Evolutionary conservation across 2,888 invertebrate genomes (phyloP).

Genomic region (Eueremaeus valkanovi): DNA sequence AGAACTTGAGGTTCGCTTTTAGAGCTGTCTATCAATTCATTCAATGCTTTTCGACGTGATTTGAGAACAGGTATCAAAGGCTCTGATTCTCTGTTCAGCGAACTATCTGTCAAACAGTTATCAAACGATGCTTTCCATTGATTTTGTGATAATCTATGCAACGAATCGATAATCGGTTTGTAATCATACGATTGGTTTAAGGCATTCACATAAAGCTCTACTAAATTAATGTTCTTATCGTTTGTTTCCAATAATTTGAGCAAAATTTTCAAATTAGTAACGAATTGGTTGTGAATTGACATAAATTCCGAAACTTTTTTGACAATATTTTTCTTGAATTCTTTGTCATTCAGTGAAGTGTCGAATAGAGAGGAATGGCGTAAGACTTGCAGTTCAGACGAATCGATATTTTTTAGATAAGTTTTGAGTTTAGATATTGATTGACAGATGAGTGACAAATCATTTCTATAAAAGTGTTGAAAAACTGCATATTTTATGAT

Average conservation of each 20-base stretch:
- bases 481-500: slow-evolving; percentile 8
- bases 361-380: background rate
- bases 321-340: background rate
- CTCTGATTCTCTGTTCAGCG: background rate
- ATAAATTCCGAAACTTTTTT: background rate
- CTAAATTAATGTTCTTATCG: background rate
- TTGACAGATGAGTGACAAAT: slow-evolving; percentile 15
- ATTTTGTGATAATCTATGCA: slow-evolving; percentile 14
- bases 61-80: background rate
- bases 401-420: background rate
- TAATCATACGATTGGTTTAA: background rate
- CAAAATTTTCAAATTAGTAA: slow-evolving; percentile 14
- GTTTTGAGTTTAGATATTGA: background rate
- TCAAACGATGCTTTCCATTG: background rate
- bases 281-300: slow-evolving; percentile 6
- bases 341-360: background rate
- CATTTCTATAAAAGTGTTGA: background rate
- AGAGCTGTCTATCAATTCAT: background rate
- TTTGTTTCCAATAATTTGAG: background rate
- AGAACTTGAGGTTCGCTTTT: background rate
- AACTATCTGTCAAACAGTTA: background rate
- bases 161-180: background rate
- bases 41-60: background rate
- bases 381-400: background rate
- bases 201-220: background rate